phyloP scores from a whole-genome alignment of 1,140 invertebrate species.

The Drosophila micromelanica region DNA sequence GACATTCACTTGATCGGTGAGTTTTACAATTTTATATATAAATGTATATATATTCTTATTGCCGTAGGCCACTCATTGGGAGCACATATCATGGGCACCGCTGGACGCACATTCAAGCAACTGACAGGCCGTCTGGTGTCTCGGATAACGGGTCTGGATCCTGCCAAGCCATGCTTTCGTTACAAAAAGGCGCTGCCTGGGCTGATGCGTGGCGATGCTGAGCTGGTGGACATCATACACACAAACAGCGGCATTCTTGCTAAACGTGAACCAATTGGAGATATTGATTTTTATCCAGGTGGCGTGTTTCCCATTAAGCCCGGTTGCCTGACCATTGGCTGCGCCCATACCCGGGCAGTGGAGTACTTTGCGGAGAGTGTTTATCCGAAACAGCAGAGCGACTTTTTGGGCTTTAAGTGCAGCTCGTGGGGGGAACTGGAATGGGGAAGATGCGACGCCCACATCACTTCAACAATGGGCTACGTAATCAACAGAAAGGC shows the following conservation, averaged over 20 bases:
- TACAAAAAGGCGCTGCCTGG: conserved; percentile 84
- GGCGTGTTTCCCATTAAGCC: conserved; percentile 84
- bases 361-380: conserved; percentile 88
- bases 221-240: conserved; percentile 89
- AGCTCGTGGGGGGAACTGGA: conserved; percentile 52
- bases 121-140: conserved; percentile 76
- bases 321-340: conserved; percentile 86
- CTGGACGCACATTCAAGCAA: conserved; percentile 83
- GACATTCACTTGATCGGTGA: conserved; percentile 79
- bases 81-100: conserved; percentile 85
- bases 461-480: conserved; percentile 61
- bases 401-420: conserved; percentile 69
- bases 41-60: no score
- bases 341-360: conserved; percentile 88
- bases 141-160: conserved; percentile 89
- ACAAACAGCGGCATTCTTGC: conserved; percentile 89
- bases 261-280: conserved; percentile 84
- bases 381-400: conserved; percentile 64
- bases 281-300: conserved; percentile 90
- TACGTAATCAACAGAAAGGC: conserved; percentile 49
- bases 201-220: conserved; percentile 85
- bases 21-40: neutral
- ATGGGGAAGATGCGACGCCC: conserved; percentile 34
- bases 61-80: conserved; percentile 78
- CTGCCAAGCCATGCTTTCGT: conserved; percentile 88